Conservation (phyloP, 2,113 vertebrate species). For the Cromileptes altivelis region DNA sequence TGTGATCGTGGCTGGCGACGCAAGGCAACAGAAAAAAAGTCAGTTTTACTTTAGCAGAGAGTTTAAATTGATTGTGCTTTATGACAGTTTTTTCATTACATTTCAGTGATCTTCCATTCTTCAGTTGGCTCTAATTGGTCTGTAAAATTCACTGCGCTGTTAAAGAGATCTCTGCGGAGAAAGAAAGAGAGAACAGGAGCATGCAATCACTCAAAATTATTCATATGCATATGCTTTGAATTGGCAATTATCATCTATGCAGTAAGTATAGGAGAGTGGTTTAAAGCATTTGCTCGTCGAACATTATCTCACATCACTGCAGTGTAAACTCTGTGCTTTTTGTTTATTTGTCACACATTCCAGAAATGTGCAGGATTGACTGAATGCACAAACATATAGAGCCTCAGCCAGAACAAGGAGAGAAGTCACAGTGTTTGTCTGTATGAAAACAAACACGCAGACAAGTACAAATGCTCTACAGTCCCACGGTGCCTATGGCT, state of each 20-base stretch:
- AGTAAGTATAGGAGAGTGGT: not conserved
- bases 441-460: constrained; percentile 26
- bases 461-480: constrained; percentile 23
- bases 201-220: constrained; percentile 17
- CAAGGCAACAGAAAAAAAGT: constrained; percentile 31
- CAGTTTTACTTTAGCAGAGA: constrained; percentile 24
- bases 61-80: constrained; percentile 12
- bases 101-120: constrained; percentile 16
- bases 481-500: not conserved
- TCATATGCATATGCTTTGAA: no score
- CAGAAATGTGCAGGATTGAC: constrained; percentile 19
- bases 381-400: constrained; percentile 26
- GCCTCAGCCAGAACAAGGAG: constrained; percentile 24
- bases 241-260: constrained; percentile 28
- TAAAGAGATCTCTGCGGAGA: constrained; percentile 12
- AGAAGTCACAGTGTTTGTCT: constrained; percentile 18
- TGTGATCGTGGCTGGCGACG: constrained; percentile 36
- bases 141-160: constrained; percentile 13
- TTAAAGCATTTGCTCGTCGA: not conserved
- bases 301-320: constrained; percentile 9
- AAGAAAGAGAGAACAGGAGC: not conserved
- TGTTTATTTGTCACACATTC: constrained; percentile 22
- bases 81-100: constrained; percentile 14
- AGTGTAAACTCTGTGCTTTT: constrained; percentile 4
- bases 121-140: constrained; percentile 47